Conservation (phyloP, 2,888 invertebrate species). For the Cactoblastis cactorum region DNA sequence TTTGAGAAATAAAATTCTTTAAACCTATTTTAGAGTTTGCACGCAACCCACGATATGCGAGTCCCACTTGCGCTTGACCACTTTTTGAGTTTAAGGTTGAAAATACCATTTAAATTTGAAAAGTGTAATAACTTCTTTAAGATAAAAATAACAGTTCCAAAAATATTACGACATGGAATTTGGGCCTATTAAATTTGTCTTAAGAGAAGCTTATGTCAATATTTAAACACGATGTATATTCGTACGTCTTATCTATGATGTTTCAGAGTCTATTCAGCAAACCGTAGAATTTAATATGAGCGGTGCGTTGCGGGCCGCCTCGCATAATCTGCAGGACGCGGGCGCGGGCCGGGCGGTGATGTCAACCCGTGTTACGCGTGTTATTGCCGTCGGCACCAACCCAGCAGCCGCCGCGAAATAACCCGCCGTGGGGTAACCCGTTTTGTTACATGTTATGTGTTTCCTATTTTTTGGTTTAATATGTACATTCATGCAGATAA, state of each 20-base stretch:
- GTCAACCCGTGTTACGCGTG: conserved; percentile 2
- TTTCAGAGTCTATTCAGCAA: not conserved
- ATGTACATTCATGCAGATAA: not conserved
- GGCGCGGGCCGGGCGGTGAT: not conserved
- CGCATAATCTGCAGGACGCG: not conserved
- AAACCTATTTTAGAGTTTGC: too few species aligned
- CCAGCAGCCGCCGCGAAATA: not conserved
- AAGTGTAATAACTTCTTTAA: too few species aligned
- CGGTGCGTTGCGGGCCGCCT: not conserved
- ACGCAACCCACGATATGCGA: too few species aligned
- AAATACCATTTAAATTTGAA: too few species aligned
- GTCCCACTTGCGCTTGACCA: too few species aligned
- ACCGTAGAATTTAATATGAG: conserved; percentile 6
- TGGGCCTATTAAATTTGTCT: too few species aligned
- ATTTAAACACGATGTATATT: not conserved
- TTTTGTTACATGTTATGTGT: not conserved
- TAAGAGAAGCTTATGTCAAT: too few species aligned
- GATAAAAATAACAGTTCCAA: too few species aligned
- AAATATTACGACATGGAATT: too few species aligned
- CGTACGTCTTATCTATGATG: not conserved
- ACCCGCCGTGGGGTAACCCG: not conserved
- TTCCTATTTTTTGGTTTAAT: not conserved
- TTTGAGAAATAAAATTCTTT: too few species aligned
- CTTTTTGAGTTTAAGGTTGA: too few species aligned
- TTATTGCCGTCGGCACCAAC: not conserved